Evolutionary conservation across 64 coral and sea anemone species (phyloP).

Genomic region (Montipora foliosa): DNA sequence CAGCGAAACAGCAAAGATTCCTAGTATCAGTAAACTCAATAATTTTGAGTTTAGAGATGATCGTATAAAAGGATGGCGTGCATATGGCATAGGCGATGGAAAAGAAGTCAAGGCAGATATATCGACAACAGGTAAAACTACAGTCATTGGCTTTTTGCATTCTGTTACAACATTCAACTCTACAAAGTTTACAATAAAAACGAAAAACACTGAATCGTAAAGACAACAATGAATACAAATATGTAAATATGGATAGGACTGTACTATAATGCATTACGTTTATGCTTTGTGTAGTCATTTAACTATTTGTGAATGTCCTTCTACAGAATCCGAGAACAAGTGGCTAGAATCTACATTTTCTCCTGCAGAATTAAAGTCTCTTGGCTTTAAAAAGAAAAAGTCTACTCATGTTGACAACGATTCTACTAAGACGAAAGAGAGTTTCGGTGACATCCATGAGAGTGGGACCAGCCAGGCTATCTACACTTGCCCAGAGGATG

Average conservation of each 20-base stretch:
- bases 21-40: slow-evolving; percentile 1
- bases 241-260: too few relatives aligned
- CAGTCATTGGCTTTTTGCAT: neutral
- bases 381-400: too few relatives aligned
- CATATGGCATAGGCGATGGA: slow-evolving; percentile 20
- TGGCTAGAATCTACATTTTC: too few relatives aligned
- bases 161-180: neutral
- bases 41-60: slow-evolving; percentile 8
- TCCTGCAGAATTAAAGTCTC: too few relatives aligned
- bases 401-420: too few relatives aligned
- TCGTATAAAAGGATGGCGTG: neutral
- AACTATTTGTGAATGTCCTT: too few relatives aligned
- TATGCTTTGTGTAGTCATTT: too few relatives aligned
- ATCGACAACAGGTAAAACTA: neutral
- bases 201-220: too few relatives aligned
- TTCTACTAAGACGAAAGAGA: neutral
- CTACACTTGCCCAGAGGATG: slow-evolving; percentile 26
- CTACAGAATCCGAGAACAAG: too few relatives aligned
- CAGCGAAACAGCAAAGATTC: neutral
- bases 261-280: too few relatives aligned
- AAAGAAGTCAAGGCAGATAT: slow-evolving; percentile 7
- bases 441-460: slow-evolving; percentile 25
- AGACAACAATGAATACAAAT: too few relatives aligned
- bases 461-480: slow-evolving; percentile 22
- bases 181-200: neutral